Evolutionary conservation across 2,113 vertebrate genomes (phyloP), one percentile per base, ranked within the genome.

Genomic region (Mastomys natalensis): DNA sequence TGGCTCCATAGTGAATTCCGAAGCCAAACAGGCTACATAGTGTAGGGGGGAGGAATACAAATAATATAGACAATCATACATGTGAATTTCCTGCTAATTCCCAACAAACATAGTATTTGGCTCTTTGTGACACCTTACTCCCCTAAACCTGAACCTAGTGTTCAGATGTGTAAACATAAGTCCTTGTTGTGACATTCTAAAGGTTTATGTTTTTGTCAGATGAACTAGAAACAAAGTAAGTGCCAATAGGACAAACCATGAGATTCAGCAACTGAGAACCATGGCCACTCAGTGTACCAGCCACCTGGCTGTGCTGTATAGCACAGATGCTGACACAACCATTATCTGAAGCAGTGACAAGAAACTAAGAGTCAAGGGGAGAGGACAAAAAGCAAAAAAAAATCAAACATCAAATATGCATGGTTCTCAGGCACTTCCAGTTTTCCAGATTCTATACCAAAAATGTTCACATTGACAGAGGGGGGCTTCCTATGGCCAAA

Each of bases 321-420:
- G 99, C 99, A 0, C 99, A 99, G 96, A 99, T 99, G 98, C 99
- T 99, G 98, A 99, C 99, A 97, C 99, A 99, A 80, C 99, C 99
- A 0, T 99, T 99, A 2, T 99, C 99, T 0, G 99, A 99, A 37
- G 99, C 99, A 0, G 99, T 99, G 89, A 99, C 99, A 2, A 99
- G 99, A 3, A 99, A 98, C 98, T 99, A 99, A 2, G 99, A 99
- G 97, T 99, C 99, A 0, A 99, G 99, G 85, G 99, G 99, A 98
- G 99, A 99, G 0, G 99, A 99, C 98, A 99, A 98, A 15, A 99
- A 99, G 81, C 99, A n/a, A n/a, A n/a, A 98, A 95, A 62, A 99
- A 0, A 99, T 99, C 98, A 99, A 98, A 15, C 99, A 99, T 78
- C 99, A 98, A 95, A 99, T 99, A 86, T 99, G 99, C 99, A 0